Conservation (phyloP, 2,888 invertebrate genomes). For the Mythimna pallens region DNA sequence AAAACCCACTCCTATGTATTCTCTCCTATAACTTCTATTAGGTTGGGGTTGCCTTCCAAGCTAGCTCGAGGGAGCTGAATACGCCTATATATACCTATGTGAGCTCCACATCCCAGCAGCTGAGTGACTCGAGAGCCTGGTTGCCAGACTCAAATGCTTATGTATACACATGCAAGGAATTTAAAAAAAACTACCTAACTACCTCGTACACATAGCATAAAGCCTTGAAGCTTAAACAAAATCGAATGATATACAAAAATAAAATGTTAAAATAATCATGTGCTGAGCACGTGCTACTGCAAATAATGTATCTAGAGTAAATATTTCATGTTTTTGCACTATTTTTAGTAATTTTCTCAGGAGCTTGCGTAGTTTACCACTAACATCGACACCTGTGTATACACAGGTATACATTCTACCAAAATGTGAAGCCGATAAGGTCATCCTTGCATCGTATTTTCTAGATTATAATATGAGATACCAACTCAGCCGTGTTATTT, state of each 20-base stretch:
- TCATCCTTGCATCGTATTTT: constrained; percentile 7
- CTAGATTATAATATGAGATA: constrained; percentile 9
- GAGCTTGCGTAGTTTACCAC: not conserved
- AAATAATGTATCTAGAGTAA: constrained; percentile 13
- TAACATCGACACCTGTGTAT: constrained; percentile 32
- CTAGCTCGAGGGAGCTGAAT: no score
- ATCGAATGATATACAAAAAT: not conserved
- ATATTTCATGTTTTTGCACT: constrained; percentile 1
- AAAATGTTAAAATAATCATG: not conserved
- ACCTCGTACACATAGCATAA: not conserved
- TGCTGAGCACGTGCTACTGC: not conserved
- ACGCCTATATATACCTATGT: not conserved
- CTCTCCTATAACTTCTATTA: no score
- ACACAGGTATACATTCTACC: constrained; percentile 22
- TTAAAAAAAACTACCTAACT: not conserved
- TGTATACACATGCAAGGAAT: not conserved
- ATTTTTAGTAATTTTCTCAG: constrained; percentile 6
- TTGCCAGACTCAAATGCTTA: not conserved
- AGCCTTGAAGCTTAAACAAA: not conserved
- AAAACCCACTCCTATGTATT: no score
- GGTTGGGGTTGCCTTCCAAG: no score
- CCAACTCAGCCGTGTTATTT: not conserved
- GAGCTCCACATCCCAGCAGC: not conserved
- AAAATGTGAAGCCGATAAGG: constrained; percentile 14
- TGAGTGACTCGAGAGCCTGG: not conserved